Base-by-base conservation (phyloP, 2,113 vertebrate species). In the Hirundichthys speculiger region DNA sequence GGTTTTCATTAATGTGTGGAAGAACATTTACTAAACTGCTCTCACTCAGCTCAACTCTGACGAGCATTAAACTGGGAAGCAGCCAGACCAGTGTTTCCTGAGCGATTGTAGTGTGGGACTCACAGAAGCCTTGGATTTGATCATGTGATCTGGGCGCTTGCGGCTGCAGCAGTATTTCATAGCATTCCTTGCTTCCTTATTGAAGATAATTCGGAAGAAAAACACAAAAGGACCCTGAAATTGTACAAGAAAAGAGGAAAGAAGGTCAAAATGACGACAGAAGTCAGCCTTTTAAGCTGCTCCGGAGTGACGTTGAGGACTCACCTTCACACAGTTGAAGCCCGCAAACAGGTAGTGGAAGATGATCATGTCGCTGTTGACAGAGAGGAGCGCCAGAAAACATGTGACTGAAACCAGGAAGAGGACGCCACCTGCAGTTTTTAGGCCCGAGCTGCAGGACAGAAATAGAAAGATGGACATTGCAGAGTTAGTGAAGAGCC, bases 311-410 rank as follows among this genome's bases (percentile, higher is more conserved):
- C 15, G 0, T 0, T n/a, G 3, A 19, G 13, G 15, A 6, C 75
- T 71, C 88, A 98, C 97, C 95, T 97, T 96, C 41, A 95, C 63
- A 69, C 95, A 96, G 89, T 94, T 95, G 90, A 94, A 94, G 11
- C 89, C 91, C 0, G 96, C 95, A 0, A 96, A 97, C 88, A 98
- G 93, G 88, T 98, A 96, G 90, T 98, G 97, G 88, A 97, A 94
- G 73, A 98, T 92, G 69, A 98, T 94, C 5, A 93, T 84, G 73
- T 98, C 96, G 0, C 94, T 96, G 93, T 98, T 98, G 82, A 98
- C 94, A 0, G 96, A 95, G 0, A 98, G 92, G 67, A 98, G 88
- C 0, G 94, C 95, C 68, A 98, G 87, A 27, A 98, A 90, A 93
- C 96, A 97, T 0, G 95, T 90, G 57, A 94, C 85, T 0, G 93